Conservation (phyloP, 1,140 invertebrate genomes). For the Gonatopus flavifemur region DNA sequence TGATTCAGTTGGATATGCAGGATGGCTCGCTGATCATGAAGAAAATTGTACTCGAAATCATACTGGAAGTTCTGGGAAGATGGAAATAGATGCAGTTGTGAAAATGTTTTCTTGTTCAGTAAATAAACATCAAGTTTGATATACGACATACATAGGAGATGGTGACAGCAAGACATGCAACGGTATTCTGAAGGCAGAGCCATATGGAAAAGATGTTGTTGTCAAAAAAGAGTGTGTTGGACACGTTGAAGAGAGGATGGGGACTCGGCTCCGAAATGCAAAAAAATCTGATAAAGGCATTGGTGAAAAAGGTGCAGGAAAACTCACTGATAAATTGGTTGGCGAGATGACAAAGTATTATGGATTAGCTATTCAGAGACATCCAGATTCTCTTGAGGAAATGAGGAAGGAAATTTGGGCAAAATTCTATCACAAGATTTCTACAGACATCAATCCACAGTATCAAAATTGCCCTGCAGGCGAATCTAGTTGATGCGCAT, state of each 20-base stretch:
- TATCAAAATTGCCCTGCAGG: too few species aligned
- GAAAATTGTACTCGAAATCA: conserved; percentile 13
- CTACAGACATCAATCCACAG: conserved; percentile 20
- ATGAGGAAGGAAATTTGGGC: neutral
- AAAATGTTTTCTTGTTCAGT: too few species aligned
- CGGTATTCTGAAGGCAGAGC: conserved; percentile 10
- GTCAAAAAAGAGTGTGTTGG: too few species aligned
- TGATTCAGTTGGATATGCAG: too few species aligned
- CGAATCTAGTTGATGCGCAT: conserved; percentile 16
- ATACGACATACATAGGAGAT: conserved; percentile 6
- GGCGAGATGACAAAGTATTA: too few species aligned
- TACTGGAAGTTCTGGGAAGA: too few species aligned
- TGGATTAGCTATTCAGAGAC: too few species aligned
- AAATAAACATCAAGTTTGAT: conserved; percentile 6
- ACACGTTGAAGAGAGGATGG: conserved; percentile 20
- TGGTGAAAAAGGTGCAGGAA: too few species aligned
- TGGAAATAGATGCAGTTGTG: too few species aligned
- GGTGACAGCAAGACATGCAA: conserved; percentile 12
- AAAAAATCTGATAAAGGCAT: too few species aligned
- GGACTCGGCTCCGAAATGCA: conserved; percentile 7
- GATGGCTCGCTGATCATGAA: conserved; percentile 5
- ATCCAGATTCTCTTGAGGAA: too few species aligned
- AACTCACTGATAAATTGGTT: too few species aligned
- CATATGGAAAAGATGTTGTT: conserved; percentile 13
- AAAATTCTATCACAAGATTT: conserved; percentile 17